Evolutionary conservation across 2,888 invertebrate genomes (phyloP).

Genomic region (Apantesis nais): DNA sequence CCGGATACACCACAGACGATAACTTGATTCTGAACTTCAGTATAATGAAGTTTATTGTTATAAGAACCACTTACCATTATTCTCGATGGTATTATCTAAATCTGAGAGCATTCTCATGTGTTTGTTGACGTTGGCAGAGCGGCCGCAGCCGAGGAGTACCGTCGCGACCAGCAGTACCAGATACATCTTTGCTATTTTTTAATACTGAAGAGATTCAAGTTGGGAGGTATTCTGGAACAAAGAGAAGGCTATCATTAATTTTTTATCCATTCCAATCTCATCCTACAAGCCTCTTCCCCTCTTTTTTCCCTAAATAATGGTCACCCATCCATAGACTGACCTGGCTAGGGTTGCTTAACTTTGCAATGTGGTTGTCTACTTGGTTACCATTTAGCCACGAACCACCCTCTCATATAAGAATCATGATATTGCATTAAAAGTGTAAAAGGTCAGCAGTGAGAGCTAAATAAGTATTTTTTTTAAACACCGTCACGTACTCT

Average conservation of each 20-base stretch:
- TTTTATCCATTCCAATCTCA: neutral
- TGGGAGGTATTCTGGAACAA: conserved; percentile 64
- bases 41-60: too few species aligned
- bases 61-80: conserved; percentile 67
- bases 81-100: conserved; percentile 65
- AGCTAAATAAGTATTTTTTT: neutral
- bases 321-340: too few species aligned
- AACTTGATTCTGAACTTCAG: too few species aligned
- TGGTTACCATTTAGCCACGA: too few species aligned
- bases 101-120: conserved; percentile 65
- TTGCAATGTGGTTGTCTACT: too few species aligned
- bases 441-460: conserved; percentile 25
- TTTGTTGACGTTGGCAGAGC: conserved; percentile 62
- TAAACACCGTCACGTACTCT: neutral
- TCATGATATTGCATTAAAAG: conserved; percentile 22
- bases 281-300: too few species aligned
- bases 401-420: too few species aligned
- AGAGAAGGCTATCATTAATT: conserved; percentile 17
- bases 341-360: too few species aligned
- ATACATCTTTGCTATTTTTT: conserved; percentile 48
- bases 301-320: too few species aligned
- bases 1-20: too few species aligned
- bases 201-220: conserved; percentile 71
- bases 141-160: conserved; percentile 57
- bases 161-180: conserved; percentile 61